Conservation (phyloP, 1,140 invertebrate genomes). For the Pemphigus obesinymphae region DNA sequence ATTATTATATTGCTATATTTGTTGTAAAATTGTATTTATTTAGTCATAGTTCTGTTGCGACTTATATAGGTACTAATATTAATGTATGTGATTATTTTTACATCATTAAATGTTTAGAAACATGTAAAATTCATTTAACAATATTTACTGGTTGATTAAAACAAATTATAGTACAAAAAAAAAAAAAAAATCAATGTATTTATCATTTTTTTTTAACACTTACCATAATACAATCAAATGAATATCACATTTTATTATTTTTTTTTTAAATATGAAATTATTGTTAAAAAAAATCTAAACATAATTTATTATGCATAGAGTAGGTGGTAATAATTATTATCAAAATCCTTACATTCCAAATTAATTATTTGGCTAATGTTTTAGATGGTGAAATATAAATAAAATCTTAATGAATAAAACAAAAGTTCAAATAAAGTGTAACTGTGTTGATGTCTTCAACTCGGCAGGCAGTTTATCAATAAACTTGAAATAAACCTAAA, state of each 20-base stretch:
- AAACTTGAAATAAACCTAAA: no score
- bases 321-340: no score
- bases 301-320: background rate
- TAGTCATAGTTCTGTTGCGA: background rate
- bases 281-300: background rate
- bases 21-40: slow-evolving; percentile 20
- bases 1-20: slow-evolving; percentile 17
- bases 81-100: background rate
- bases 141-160: background rate
- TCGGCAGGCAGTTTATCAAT: background rate
- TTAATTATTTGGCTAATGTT: background rate
- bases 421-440: background rate
- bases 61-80: background rate
- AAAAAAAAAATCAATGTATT: background rate
- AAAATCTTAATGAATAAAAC: background rate
- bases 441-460: background rate
- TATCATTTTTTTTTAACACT: background rate
- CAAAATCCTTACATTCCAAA: no score
- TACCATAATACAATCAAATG: background rate
- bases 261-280: background rate
- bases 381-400: background rate
- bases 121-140: background rate
- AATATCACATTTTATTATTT: no score
- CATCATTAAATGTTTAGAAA: slow-evolving; percentile 3
- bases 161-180: background rate